phyloP scores from a whole-genome alignment of 2,797 vertebrate species.

The Octomys mimax region DNA sequence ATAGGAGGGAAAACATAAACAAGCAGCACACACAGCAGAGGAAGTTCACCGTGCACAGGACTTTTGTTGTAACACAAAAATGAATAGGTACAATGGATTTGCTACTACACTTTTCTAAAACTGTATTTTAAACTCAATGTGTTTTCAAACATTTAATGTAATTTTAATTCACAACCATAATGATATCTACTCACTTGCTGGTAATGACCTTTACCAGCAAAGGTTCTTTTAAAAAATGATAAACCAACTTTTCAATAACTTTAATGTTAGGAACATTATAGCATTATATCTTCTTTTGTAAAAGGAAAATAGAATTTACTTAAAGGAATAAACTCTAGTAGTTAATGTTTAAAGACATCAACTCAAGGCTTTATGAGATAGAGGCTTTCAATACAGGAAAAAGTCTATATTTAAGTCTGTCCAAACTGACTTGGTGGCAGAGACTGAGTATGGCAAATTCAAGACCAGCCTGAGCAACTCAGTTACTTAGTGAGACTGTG shows the following conservation, averaged over 20 bases:
- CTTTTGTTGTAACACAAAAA: background rate
- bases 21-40: background rate
- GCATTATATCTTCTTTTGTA: background rate
- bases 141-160: constrained; percentile 56
- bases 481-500: background rate
- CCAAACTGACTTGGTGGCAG: background rate
- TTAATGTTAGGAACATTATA: constrained; percentile 26
- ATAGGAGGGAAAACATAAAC: background rate
- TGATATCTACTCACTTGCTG: constrained; percentile 25
- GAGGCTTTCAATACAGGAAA: constrained; percentile 2
- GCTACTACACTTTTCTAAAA: background rate
- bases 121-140: constrained; percentile 18
- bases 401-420: background rate
- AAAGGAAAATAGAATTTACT: constrained; percentile 45
- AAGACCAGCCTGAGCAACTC: background rate
- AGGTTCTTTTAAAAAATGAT: constrained; percentile 1
- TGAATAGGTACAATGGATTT: background rate
- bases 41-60: background rate
- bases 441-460: background rate
- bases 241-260: constrained; percentile 19
- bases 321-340: constrained; percentile 55
- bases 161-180: constrained; percentile 50
- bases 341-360: background rate
- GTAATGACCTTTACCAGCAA: background rate
- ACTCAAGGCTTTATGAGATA: background rate